Evolutionary conservation across 2,113 vertebrate species (phyloP).

Genomic region (Oncorhynchus clarkii): DNA sequence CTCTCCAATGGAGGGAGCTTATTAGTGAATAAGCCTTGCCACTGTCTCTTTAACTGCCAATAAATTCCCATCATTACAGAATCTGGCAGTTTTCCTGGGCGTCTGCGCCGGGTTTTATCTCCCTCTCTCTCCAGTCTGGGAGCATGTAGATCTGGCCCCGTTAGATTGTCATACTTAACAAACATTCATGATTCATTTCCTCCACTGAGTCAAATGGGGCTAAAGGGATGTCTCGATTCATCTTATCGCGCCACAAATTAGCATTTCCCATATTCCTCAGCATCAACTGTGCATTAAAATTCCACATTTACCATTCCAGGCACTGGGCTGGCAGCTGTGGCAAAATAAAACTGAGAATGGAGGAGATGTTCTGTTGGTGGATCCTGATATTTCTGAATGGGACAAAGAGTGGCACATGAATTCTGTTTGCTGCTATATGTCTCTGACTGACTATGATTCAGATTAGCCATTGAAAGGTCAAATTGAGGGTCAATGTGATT

Average conservation of each 20-base stretch:
- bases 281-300: conserved; percentile 74
- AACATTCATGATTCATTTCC: conserved; percentile 84
- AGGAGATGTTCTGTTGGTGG: conserved; percentile 59
- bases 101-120: conserved; percentile 75
- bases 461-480: conserved; percentile 58
- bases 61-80: conserved; percentile 81
- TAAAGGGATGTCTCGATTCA: conserved; percentile 81
- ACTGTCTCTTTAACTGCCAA: conserved; percentile 79
- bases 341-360: conserved; percentile 38
- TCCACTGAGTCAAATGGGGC: conserved; percentile 80
- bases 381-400: conserved; percentile 63
- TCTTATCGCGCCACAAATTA: conserved; percentile 79
- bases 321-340: conserved; percentile 60
- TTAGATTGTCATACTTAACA: conserved; percentile 83
- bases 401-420: conserved; percentile 69
- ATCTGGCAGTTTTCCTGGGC: conserved; percentile 77
- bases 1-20: conserved; percentile 70
- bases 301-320: conserved; percentile 70
- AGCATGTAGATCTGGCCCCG: conserved; percentile 80
- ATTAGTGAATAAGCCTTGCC: conserved; percentile 71
- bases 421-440: conserved; percentile 57
- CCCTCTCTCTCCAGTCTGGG: conserved; percentile 71
- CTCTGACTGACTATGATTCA: conserved; percentile 45
- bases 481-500: conserved; percentile 57
- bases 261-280: conserved; percentile 77